phyloP scores from a whole-genome alignment of 2,888 invertebrate genomes.

The Blastobasis adustella region DNA sequence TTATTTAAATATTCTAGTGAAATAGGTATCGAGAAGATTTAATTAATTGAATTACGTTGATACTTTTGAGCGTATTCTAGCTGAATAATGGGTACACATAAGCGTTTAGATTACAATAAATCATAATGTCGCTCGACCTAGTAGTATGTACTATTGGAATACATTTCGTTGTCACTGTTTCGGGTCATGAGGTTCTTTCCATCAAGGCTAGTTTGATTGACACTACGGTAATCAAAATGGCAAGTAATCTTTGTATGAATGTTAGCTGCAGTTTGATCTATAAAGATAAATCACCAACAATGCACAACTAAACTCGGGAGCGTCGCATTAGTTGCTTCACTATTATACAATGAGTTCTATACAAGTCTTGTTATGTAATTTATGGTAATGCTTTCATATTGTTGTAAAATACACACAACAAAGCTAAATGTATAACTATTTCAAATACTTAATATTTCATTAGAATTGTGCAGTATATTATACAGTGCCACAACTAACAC shows the following conservation, averaged over 20 bases:
- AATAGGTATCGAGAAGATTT: constrained; percentile 59
- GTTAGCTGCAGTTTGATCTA: constrained; percentile 72
- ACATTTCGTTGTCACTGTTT: constrained; percentile 43
- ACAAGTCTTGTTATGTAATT: too few species aligned
- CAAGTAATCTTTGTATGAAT: constrained; percentile 50
- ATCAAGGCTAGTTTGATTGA: constrained; percentile 44
- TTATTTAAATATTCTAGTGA: constrained; percentile 67
- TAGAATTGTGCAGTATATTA: constrained; percentile 53
- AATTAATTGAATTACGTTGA: constrained; percentile 67
- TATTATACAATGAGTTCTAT: too few species aligned
- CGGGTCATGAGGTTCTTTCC: constrained; percentile 35
- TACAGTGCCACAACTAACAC: constrained; percentile 58
- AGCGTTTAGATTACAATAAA: constrained; percentile 70
- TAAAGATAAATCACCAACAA: constrained; percentile 58
- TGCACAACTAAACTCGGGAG: constrained; percentile 45
- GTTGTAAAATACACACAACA: too few species aligned
- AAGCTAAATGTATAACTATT: constrained; percentile 4
- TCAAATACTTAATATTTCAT: constrained; percentile 13
- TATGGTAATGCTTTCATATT: neutral
- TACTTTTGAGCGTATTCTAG: constrained; percentile 74
- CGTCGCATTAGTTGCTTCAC: constrained; percentile 9
- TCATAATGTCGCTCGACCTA: constrained; percentile 62
- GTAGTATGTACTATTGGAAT: constrained; percentile 55
- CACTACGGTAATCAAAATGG: constrained; percentile 48
- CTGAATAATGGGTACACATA: constrained; percentile 69